Evolutionary conservation across 2,888 invertebrate species (phyloP), one percentile per base, ranked within the genome.

Genomic region (Cyclophora albipunctata): DNA sequence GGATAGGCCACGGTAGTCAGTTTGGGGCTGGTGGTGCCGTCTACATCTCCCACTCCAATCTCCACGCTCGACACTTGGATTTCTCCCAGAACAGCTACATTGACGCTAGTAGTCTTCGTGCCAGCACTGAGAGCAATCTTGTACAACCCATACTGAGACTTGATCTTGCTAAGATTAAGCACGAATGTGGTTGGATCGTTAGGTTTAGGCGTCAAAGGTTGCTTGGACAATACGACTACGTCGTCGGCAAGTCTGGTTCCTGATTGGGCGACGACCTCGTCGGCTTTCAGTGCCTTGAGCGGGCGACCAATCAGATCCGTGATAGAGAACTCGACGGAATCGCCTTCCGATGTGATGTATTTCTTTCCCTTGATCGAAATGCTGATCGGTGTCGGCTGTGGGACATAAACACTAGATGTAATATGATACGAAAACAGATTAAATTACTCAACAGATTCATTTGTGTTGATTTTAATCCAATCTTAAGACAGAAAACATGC

Each of bases 11-110:
- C 89, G 57, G 94, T 94, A 54, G 85, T 92, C 50, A 96, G 84
- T 75, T 94, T 94, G 0, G 96, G 93, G 50, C 95, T 93, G 34
- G 95, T 94, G 3, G 94, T 93, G 56, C 97, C 96, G 78, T 98
- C 98, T 3, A 95, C 93, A 76, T 98, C 98, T 3, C 94, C 95
- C 33, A 98, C 91, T 3, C 97, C 96, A 46, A 98, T 90, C 78
- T 98, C 97, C 46, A 96, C 90, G 50, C 91, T 92, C 62, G 94
- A 92, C 0, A 98, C 91, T 55, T 91, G 91, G 0, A 96, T 92
- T 60, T 94, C 93, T 1, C 95, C 94, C 50, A 96, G 84, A 20
- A 96, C 93, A 52, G 95, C 94, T 34, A 93, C 89, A 48, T 82
- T 86, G 46, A 92, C 76, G 57, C 91, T 92, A 7, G 91, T 83